Evolutionary conservation across 64 coral and sea anemone species (phyloP).

Genomic region (Astreopora myriophthalma): DNA sequence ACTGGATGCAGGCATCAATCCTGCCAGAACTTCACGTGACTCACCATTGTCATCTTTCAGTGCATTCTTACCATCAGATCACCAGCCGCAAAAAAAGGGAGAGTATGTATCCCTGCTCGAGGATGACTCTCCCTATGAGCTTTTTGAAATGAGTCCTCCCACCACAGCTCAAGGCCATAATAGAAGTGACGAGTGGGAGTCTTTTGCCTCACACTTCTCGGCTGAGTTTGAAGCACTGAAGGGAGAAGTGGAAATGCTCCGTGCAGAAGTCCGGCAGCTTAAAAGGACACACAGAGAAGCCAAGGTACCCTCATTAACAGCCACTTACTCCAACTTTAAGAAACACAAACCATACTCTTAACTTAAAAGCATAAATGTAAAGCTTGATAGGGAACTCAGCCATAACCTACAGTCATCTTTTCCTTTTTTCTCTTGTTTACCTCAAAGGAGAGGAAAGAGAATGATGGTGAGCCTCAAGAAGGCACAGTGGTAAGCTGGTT

Average conservation of each 20-base stretch:
- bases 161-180: not conserved
- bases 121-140: not conserved
- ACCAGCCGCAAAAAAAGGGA: not conserved
- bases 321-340: too few species aligned
- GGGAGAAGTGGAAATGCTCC: not conserved
- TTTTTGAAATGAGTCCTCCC: not conserved
- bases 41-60: not conserved
- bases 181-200: not conserved
- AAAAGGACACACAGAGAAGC: not conserved
- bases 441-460: too few species aligned
- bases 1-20: not conserved
- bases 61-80: not conserved
- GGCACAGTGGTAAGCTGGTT: too few species aligned
- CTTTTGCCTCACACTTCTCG: constrained; percentile 17
- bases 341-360: too few species aligned
- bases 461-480: too few species aligned
- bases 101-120: not conserved
- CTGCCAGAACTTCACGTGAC: too few species aligned
- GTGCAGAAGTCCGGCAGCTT: not conserved
- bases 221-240: not conserved
- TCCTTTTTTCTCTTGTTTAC: too few species aligned
- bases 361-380: too few species aligned
- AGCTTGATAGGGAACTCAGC: too few species aligned
- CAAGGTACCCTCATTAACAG: too few species aligned
- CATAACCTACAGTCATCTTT: too few species aligned